Percentiles rank a stretch among this genome's conserved stretches.
Evolutionary conservation across 2,797 vertebrate genomes (phyloP).

Genomic region (Bryconaethiops microstoma): DNA sequence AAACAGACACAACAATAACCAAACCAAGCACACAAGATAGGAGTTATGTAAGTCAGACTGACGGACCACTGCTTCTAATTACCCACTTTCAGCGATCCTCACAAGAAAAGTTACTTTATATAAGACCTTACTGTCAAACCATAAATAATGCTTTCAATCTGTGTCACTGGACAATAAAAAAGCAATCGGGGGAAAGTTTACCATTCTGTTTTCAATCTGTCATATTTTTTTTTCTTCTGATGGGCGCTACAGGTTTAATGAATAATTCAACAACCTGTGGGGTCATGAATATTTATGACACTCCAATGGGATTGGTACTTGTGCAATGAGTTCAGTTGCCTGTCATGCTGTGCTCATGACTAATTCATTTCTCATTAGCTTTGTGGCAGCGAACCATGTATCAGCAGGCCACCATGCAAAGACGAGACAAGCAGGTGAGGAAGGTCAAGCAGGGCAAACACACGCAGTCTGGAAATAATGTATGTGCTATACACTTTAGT

Average conservation of each 20-base stretch:
- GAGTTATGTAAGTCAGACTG: conserved; percentile 22
- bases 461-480: background rate
- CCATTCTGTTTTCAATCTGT: background rate
- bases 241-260: conserved; percentile 3
- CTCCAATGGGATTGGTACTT: conserved; percentile 10
- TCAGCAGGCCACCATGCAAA: conserved; percentile 26
- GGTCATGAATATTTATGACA: conserved; percentile 24
- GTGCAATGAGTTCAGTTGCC: background rate
- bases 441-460: conserved; percentile 1
- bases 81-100: background rate
- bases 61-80: conserved; percentile 39
- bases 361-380: conserved; percentile 45
- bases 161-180: conserved; percentile 3
- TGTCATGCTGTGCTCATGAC: conserved; percentile 28
- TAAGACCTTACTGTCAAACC: conserved; percentile 23
- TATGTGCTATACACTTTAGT: background rate
- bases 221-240: background rate
- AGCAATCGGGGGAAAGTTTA: background rate
- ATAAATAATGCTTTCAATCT: conserved; percentile 17
- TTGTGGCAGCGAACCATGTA: conserved; percentile 12
- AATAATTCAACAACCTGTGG: background rate
- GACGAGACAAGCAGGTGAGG: background rate
- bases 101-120: conserved; percentile 15
- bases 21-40: conserved; percentile 21
- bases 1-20: conserved; percentile 35